Base-by-base conservation (phyloP, 2,797 vertebrate species). In the Onychomys arenicola region DNA sequence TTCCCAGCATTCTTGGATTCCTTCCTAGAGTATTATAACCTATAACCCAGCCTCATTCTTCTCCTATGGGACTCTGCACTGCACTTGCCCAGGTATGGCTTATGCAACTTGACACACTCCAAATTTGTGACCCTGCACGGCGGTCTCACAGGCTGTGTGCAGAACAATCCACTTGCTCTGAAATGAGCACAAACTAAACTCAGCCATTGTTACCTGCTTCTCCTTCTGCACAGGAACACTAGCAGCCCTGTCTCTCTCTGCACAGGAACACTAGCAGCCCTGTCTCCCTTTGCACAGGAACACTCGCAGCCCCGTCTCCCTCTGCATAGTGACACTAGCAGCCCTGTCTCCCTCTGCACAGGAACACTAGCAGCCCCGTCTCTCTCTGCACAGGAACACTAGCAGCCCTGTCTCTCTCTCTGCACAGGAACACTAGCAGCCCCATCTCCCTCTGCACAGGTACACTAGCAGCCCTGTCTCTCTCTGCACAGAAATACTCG, bases 61-160 rank as follows among this genome's bases (percentile, higher is more conserved):
- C 52, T 55, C n/a, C 4, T 17, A 3, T 12, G 13, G 7, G 52
- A 7, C 0, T 9, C 49, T 13, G n/a, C 1, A 5, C 14, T 1
- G 8, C 0, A 0, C 46, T n/a, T 4, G 43, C 11, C 32, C 14
- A 32, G 27, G n/a, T 34, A 52, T 49, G 52, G 67, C 23, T 57
- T 6, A 21, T n/a, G 46, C 27, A 37, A 63, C 7, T 40, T 61
- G 14, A 71, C 8, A 34, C n/a, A 75, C 40, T 52, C 86, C 71
- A 23, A 37, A 59, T 46, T 17, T 8, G 71, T 3, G 49, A 43
- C 61, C 73, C 57, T 46, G 43, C 82, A 52, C 2, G 19, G 7
- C 19, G 19, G 49, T 43, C 59, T 27, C 37, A 2, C 1, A 2
- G 27, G 73, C 65, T 16, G 0, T 40, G 3, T 23, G 32, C 27